Conservation (phyloP, 2,797 vertebrate species). For the Chloroceryle amazona region DNA sequence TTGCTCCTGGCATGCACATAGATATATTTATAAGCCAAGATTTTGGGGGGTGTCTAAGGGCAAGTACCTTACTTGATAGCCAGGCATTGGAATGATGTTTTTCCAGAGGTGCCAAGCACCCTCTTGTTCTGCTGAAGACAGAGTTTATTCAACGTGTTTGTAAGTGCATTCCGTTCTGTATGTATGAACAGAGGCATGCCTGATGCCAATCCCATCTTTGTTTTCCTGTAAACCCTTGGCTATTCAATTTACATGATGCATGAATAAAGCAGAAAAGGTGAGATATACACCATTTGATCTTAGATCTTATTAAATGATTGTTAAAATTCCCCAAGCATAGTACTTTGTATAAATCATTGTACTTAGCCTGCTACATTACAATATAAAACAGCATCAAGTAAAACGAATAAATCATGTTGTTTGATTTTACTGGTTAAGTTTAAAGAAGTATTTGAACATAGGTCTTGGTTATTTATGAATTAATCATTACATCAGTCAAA, state of each 20-base stretch:
- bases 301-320: conserved; percentile 26
- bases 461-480: conserved; percentile 7
- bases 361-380: background rate
- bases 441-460: conserved; percentile 12
- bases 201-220: background rate
- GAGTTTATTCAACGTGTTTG: background rate
- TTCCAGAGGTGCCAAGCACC: background rate
- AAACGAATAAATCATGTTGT: background rate
- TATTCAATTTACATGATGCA: conserved; percentile 23
- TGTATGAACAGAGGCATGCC: background rate
- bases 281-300: conserved; percentile 21
- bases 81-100: background rate
- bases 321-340: conserved; percentile 1
- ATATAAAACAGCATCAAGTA: background rate
- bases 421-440: conserved; percentile 25
- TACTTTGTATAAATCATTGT: conserved; percentile 8
- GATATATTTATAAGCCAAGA: background rate
- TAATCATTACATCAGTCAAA: background rate
- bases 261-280: conserved; percentile 22
- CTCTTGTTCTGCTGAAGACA: background rate
- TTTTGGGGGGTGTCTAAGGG: background rate
- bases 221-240: conserved; percentile 1
- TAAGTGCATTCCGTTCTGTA: background rate
- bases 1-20: background rate
- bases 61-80: background rate